These are phyloP conservation scores for Takifugu ocellatus DNA, from an alignment of 2,797 vertebrate species.

Conservation along the genomic window DNA sequence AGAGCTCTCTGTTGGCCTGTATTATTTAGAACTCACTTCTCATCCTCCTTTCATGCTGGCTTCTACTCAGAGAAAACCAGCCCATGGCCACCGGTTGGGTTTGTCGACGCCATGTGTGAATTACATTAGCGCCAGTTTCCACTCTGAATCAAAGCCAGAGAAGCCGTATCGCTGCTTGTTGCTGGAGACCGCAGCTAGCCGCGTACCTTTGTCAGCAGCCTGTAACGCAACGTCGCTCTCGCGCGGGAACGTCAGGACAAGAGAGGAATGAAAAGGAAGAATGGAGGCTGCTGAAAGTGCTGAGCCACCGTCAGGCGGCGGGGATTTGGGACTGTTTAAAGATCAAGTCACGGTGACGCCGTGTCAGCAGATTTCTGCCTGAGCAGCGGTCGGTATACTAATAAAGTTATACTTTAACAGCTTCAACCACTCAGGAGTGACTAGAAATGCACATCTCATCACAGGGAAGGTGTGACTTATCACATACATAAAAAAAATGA, in stretches of 20 bases:
- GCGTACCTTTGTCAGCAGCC: slow-evolving; percentile 42
- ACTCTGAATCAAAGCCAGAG: neutral
- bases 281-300: neutral
- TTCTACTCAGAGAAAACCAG: too few relatives aligned
- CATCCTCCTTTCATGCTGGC: slow-evolving; percentile 43
- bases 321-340: slow-evolving; percentile 24
- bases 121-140: neutral
- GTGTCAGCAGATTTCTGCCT: slow-evolving; percentile 4
- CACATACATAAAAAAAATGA: too few relatives aligned
- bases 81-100: too few relatives aligned
- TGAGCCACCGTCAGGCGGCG: slow-evolving; percentile 4
- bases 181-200: slow-evolving; percentile 1
- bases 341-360: slow-evolving; percentile 4
- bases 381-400: neutral
- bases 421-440: neutral
- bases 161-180: neutral
- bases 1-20: slow-evolving; percentile 58
- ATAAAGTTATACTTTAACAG: neutral
- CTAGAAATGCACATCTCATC: too few relatives aligned
- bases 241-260: slow-evolving; percentile 18
- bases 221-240: slow-evolving; percentile 11
- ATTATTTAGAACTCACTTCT: slow-evolving; percentile 62
- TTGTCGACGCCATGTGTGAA: too few relatives aligned
- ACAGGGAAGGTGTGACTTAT: too few relatives aligned
- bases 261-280: neutral